These are phyloP conservation scores for Falco punctatus DNA, from an alignment of 2,113 vertebrate species.

Conservation along the genomic window DNA sequence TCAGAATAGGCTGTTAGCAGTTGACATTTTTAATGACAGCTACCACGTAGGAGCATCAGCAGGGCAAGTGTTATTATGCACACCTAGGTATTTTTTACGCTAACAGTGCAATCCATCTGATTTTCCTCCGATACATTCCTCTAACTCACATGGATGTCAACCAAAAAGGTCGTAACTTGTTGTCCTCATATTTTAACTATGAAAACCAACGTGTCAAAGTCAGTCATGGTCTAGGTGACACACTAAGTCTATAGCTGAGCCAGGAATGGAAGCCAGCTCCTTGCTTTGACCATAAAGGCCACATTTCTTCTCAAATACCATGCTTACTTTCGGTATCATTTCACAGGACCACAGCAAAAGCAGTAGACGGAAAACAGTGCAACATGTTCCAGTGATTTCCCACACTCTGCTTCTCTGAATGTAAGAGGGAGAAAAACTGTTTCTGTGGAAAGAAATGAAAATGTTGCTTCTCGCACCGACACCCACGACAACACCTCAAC, in stretches of 20 bases:
- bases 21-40: constrained; percentile 9
- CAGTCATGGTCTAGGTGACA: not conserved
- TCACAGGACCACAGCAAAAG: not conserved
- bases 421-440: not conserved
- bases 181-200: not conserved
- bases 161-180: not conserved
- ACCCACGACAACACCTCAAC: not conserved
- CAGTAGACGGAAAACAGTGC: not conserved
- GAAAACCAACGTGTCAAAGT: not conserved
- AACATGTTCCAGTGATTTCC: not conserved
- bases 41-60: not conserved
- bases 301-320: not conserved
- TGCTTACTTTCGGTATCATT: not conserved
- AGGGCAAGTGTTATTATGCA: not conserved
- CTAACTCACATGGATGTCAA: not conserved
- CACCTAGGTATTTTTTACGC: not conserved
- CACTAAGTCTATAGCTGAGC: not conserved
- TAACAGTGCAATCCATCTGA: not conserved
- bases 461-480: not conserved
- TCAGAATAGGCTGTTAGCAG: not conserved
- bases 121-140: not conserved
- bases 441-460: not conserved
- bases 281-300: not conserved
- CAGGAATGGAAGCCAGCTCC: not conserved
- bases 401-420: not conserved